These are phyloP conservation scores for Hyposoter dolosus DNA, from an alignment of 2,888 invertebrate genomes.

Conservation along the genomic window DNA sequence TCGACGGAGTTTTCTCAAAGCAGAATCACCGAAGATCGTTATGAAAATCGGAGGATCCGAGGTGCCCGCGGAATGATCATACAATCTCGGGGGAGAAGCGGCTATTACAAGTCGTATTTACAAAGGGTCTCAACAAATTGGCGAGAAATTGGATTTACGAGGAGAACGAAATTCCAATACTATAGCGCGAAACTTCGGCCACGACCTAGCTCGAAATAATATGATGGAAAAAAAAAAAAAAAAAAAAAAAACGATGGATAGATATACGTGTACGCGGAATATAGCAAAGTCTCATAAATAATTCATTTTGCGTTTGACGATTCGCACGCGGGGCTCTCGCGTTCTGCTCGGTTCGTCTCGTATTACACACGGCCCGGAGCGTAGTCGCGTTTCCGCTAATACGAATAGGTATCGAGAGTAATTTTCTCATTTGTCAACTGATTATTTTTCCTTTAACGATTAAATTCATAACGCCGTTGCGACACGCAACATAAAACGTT, in stretches of 20 bases:
- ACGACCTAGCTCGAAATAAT: constrained; percentile 67
- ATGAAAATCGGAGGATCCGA: too few species aligned
- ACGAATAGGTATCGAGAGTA: constrained; percentile 5
- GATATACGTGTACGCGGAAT: too few species aligned
- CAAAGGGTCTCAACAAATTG: neutral
- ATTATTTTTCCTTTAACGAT: constrained; percentile 18
- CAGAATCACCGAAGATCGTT: too few species aligned
- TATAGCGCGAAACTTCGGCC: constrained; percentile 45
- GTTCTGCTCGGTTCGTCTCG: constrained; percentile 54
- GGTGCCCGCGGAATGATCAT: too few species aligned
- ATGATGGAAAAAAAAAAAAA: constrained; percentile 9
- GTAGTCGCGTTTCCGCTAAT: constrained; percentile 57
- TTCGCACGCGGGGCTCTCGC: constrained; percentile 60
- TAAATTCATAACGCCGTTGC: constrained; percentile 1
- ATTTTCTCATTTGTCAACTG: neutral
- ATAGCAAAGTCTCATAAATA: constrained; percentile 56
- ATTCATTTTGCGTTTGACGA: constrained; percentile 64
- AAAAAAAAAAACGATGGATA: neutral
- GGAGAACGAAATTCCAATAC: constrained; percentile 48
- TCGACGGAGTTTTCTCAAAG: too few species aligned
- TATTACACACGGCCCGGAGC: constrained; percentile 46
- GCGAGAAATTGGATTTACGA: constrained; percentile 34
- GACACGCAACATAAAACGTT: constrained; percentile 9
- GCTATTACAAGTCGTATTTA: neutral
- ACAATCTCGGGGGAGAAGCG: neutral